Evolutionary conservation across 2,113 vertebrate species (phyloP).

Genomic region (Todiramphus chloris): DNA sequence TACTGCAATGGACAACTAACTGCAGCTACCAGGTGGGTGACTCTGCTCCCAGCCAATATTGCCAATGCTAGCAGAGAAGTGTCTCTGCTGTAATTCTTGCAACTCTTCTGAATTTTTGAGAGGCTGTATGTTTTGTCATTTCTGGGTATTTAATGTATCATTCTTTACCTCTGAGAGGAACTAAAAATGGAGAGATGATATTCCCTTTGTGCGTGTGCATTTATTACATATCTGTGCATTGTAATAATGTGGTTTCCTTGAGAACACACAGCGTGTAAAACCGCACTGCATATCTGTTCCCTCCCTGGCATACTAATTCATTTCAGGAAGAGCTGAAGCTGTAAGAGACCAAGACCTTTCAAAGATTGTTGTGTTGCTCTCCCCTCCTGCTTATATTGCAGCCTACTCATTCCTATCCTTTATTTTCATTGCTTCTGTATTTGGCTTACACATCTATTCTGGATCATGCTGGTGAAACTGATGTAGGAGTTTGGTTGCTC

Average conservation of each 20-base stretch:
- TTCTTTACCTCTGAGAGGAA: neutral
- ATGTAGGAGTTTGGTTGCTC: neutral
- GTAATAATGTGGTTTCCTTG: neutral
- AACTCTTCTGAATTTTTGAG: neutral
- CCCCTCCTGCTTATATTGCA: neutral
- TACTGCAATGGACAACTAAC: neutral
- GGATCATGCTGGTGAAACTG: neutral
- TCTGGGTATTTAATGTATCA: neutral
- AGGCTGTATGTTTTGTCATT: neutral
- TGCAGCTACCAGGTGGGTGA: neutral
- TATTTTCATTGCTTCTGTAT: neutral
- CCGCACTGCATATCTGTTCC: neutral
- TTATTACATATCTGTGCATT: neutral
- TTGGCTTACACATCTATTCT: neutral
- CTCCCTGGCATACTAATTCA: neutral
- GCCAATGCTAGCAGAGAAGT: neutral
- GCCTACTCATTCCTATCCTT: neutral
- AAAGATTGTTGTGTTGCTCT: neutral
- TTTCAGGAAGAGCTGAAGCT: neutral
- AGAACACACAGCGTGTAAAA: neutral
- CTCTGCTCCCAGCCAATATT: neutral
- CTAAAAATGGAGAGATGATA: neutral
- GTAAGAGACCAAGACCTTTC: neutral
- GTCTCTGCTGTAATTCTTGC: neutral
- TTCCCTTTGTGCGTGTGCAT: neutral